These are phyloP conservation scores for Trichopoda pennipes DNA, from an alignment of 2,888 invertebrate species.

Conservation along the genomic window DNA sequence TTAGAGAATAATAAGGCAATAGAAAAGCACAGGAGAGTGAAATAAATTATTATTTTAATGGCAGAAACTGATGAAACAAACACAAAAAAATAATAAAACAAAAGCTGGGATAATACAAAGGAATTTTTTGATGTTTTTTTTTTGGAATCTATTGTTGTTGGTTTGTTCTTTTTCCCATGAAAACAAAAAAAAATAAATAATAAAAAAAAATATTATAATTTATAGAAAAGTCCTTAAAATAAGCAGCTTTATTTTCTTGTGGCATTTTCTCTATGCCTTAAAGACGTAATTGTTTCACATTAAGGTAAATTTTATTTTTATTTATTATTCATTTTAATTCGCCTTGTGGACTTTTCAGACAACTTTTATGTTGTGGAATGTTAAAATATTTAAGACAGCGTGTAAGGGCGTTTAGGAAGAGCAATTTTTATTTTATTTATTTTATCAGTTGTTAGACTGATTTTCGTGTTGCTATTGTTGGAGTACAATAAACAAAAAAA, in stretches of 20 bases:
- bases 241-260: slow-evolving; percentile 8
- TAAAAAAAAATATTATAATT: slow-evolving; percentile 7
- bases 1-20: neutral
- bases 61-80: neutral
- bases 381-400: neutral
- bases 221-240: slow-evolving; percentile 18
- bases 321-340: neutral
- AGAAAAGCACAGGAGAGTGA: slow-evolving; percentile 2
- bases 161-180: neutral
- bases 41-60: slow-evolving; percentile 45
- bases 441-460: slow-evolving; percentile 11
- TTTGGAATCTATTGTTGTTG: slow-evolving; percentile 9
- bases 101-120: slow-evolving; percentile 25
- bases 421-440: slow-evolving; percentile 14
- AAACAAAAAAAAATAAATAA: neutral
- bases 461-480: slow-evolving; percentile 5
- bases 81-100: neutral
- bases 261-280: neutral
- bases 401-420: slow-evolving; percentile 8
- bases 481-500: neutral
- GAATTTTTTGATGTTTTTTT: slow-evolving; percentile 19
- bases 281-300: neutral
- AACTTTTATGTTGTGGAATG: neutral
- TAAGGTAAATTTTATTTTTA: neutral
- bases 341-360: neutral